Percentiles rank a stretch among this genome's conserved stretches.
phyloP scores from a whole-genome alignment of 2,113 vertebrate species.

The Peucedramus taeniatus region DNA sequence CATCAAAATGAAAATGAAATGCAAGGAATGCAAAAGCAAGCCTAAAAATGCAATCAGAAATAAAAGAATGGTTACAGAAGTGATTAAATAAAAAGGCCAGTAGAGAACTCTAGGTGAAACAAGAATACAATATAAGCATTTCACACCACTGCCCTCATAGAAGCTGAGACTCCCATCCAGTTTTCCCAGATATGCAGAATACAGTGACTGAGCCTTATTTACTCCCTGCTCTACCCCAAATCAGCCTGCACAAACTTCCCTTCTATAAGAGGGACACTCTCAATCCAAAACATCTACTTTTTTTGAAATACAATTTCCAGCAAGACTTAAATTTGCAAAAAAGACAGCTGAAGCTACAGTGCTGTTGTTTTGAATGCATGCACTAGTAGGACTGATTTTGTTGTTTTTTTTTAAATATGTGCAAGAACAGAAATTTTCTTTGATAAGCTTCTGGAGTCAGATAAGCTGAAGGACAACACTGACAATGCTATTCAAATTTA shows the following conservation, averaged over 20 bases:
- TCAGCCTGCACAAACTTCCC: neutral
- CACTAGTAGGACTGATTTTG: neutral
- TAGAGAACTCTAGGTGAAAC: neutral
- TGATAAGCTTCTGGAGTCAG: constrained; percentile 6
- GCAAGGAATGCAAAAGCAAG: constrained; percentile 25
- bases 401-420: neutral
- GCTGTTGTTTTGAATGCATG: neutral
- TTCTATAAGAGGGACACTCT: neutral
- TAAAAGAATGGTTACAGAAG: neutral
- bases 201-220: neutral
- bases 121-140: neutral
- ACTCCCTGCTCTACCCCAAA: neutral
- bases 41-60: constrained; percentile 1
- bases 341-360: neutral
- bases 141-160: neutral
- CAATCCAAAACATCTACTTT: neutral
- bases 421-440: neutral
- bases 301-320: neutral
- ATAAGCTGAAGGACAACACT: constrained; percentile 35
- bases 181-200: neutral
- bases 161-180: neutral
- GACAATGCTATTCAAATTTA: constrained; percentile 8
- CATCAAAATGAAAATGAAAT: neutral
- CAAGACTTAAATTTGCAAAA: neutral
- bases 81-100: neutral